phyloP scores from a whole-genome alignment of 2,113 vertebrate species.

The Poeciliopsis prolifica region DNA sequence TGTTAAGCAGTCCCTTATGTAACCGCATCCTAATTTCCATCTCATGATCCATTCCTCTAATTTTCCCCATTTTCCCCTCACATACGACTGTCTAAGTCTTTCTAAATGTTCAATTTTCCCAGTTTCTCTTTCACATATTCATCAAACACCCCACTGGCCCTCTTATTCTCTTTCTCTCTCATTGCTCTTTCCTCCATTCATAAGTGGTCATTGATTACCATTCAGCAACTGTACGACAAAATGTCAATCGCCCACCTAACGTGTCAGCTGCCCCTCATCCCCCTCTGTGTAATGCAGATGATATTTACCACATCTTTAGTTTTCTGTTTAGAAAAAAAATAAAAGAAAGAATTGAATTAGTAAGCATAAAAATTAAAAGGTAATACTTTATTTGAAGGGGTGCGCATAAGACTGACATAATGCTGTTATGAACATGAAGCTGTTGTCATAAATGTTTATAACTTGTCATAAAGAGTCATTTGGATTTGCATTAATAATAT shows the following conservation, averaged over 20 bases:
- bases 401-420: no score
- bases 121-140: slow-evolving; percentile 10
- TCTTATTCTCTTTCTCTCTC: slow-evolving; percentile 31
- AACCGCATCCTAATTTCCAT: slow-evolving; percentile 54
- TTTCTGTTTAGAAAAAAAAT: slow-evolving; percentile 9
- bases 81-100: slow-evolving; percentile 8
- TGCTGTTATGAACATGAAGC: no score
- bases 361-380: no score
- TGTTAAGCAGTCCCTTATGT: slow-evolving; percentile 53
- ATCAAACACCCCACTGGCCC: slow-evolving; percentile 55
- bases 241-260: slow-evolving; percentile 68
- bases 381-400: no score
- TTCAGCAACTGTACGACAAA: slow-evolving; percentile 64
- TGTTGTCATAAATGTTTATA: no score
- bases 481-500: no score
- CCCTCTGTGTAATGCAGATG: slow-evolving; percentile 31
- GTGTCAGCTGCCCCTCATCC: slow-evolving; percentile 56
- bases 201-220: slow-evolving; percentile 69
- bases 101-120: slow-evolving; percentile 1
- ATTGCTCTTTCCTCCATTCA: slow-evolving; percentile 37
- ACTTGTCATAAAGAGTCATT: no score
- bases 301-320: slow-evolving; percentile 12
- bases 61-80: background rate
- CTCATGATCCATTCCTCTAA: slow-evolving; percentile 24
- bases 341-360: no score